These are phyloP conservation scores for Saccostrea glomerata DNA, from an alignment of 1,140 invertebrate species.

Conservation along the genomic window DNA sequence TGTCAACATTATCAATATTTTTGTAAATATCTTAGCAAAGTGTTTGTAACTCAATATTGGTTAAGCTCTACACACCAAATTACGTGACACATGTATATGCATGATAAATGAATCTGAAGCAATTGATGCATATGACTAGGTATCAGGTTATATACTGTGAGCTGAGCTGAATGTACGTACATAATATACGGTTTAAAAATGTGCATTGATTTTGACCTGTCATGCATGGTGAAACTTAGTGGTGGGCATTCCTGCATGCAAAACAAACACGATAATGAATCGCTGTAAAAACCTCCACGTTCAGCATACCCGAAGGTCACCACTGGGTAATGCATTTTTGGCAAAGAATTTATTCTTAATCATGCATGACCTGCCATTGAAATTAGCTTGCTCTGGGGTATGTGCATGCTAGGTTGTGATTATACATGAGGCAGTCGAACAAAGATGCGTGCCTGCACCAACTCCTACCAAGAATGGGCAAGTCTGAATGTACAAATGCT, in stretches of 20 bases:
- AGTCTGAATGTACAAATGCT: background rate
- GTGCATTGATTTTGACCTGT: slow-evolving; percentile 29
- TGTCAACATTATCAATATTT: too few relatives aligned
- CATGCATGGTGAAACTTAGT: slow-evolving; percentile 15
- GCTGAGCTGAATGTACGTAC: background rate
- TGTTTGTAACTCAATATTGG: too few relatives aligned
- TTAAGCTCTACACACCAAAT: too few relatives aligned
- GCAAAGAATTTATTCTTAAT: slow-evolving; percentile 26
- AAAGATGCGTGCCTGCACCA: background rate
- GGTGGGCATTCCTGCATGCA: slow-evolving; percentile 34
- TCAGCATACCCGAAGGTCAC: slow-evolving; percentile 11
- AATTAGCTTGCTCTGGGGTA: slow-evolving; percentile 26
- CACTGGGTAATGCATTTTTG: slow-evolving; percentile 10
- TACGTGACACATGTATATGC: too few relatives aligned
- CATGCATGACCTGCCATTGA: slow-evolving; percentile 26
- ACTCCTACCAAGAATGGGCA: background rate
- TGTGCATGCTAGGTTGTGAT: slow-evolving; percentile 27
- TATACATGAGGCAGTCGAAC: background rate
- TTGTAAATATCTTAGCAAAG: too few relatives aligned
- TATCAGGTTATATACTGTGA: slow-evolving; percentile 4
- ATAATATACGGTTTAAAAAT: slow-evolving; percentile 4
- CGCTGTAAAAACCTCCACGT: background rate
- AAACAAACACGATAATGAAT: slow-evolving; percentile 32
- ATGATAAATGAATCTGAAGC: background rate
- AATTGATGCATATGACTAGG: slow-evolving; percentile 30